Base-by-base conservation (phyloP, 2,888 invertebrate genomes). In the Napeogenes inachia region DNA sequence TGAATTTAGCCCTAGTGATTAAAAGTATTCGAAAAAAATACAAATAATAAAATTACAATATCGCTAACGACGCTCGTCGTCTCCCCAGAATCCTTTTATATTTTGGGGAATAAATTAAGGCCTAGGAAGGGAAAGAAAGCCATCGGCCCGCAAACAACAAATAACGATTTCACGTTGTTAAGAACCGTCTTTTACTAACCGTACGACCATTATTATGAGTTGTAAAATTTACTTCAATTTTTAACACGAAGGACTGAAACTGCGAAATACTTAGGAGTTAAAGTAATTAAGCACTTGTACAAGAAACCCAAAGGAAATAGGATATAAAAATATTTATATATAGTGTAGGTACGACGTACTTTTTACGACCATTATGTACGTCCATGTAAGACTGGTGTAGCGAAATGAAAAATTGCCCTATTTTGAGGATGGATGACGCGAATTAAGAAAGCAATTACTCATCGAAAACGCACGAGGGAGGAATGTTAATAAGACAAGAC, bases 11-110 rank as follows among this genome's bases (percentile, higher is more conserved):
- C 76, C 76, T 74, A 78, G 85, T 89, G 91, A 91, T 91, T 91
- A 91, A 91, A 90, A 89, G 87, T 87, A 88, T 86, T 86, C 82
- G 84, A 81, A 86, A 89, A 88, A 89, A 91, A 89, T 85, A 91
- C 89, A 91, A 91, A 90, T 90, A 91, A 91, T 91, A 87, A 89
- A 91, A 91, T 91, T 91, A 91, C 91, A 91, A 91, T 91, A 91
- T 91, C 88, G 89, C 87, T 91, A 91, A 91, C 91, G 87, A 87
- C 81, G 87, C 64, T 77, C 72, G 73, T 75, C 76, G 78, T 76
- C 85, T 87, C 85, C 84, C 80, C 81, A 78, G 84, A 89, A 90
- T 90, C 90, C 90, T 90, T 90, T 90, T 89, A 87, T 87, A 86
- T 87, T 89, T 87, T 80, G 74, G 82, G 82, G 87, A 87, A 89